These are phyloP conservation scores for Temnothorax longispinosus DNA, from an alignment of 1,140 invertebrate species.

Conservation along the genomic window DNA sequence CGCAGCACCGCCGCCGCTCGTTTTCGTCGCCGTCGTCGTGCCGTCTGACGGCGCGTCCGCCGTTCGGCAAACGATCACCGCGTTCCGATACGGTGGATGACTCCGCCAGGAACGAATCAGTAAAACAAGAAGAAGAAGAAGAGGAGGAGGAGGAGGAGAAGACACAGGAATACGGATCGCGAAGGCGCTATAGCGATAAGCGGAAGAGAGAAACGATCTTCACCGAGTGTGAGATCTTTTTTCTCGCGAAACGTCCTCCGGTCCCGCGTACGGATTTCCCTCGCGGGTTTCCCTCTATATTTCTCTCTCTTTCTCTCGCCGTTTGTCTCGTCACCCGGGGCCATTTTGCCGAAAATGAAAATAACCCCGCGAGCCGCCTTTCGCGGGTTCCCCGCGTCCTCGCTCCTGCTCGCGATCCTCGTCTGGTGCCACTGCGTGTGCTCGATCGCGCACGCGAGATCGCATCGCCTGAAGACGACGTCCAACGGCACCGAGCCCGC, in stretches of 20 bases:
- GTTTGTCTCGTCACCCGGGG: constrained; percentile 1
- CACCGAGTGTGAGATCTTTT: too few species aligned
- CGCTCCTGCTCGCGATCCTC: constrained; percentile 48
- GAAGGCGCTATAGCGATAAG: not conserved
- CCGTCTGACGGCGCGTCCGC: constrained; percentile 68
- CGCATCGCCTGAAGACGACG: constrained; percentile 68
- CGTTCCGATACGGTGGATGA: constrained; percentile 68
- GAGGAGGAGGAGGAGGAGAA: not conserved
- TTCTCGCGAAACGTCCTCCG: constrained; percentile 10
- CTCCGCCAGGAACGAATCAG: constrained; percentile 61
- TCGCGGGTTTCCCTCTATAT: constrained; percentile 2
- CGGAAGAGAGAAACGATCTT: not conserved
- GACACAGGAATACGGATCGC: too few species aligned
- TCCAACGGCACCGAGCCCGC: constrained; percentile 52
- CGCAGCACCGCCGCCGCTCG: constrained; percentile 62
- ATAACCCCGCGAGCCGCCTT: constrained; percentile 51
- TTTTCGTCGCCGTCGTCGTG: constrained; percentile 53
- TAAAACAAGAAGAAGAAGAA: constrained; percentile 25
- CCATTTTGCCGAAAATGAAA: constrained; percentile 71
- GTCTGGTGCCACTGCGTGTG: constrained; percentile 52
- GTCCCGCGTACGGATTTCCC: not conserved
- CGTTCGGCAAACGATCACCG: constrained; percentile 59
- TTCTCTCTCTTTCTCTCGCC: not conserved
- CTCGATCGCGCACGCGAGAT: constrained; percentile 44
- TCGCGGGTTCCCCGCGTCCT: constrained; percentile 2